phyloP scores from a whole-genome alignment of 2,797 vertebrate genomes.

The Rhinatrema bivittatum region DNA sequence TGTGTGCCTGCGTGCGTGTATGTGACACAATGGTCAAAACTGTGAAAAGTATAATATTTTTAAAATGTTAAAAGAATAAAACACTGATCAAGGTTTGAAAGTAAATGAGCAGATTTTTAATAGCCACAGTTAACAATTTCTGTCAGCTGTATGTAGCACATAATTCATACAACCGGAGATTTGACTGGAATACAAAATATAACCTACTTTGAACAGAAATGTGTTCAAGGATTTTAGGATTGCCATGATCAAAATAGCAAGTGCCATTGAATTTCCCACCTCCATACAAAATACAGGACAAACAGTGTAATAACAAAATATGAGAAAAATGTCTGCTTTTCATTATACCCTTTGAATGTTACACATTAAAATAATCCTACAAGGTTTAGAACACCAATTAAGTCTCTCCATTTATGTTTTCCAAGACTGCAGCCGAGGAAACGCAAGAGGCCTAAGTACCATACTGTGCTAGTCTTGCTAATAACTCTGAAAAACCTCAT shows the following conservation, averaged over 20 bases:
- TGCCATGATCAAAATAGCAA: constrained; percentile 62
- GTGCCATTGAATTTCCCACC: constrained; percentile 55
- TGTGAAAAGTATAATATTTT: no score
- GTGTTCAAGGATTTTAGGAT: constrained; percentile 68
- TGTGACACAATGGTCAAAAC: no score
- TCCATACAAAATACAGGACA: constrained; percentile 46
- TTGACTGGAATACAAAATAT: constrained; percentile 53
- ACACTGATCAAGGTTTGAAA: no score
- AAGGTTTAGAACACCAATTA: constrained; percentile 60
- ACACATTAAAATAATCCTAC: constrained; percentile 61
- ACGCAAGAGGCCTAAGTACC: constrained; percentile 52
- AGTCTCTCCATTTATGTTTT: constrained; percentile 62
- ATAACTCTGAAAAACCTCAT: constrained; percentile 96
- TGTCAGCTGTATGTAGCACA: constrained; percentile 51
- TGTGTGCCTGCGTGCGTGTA: neutral
- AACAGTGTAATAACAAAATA: constrained; percentile 37
- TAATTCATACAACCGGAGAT: constrained; percentile 59
- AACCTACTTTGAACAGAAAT: constrained; percentile 59
- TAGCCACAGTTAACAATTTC: constrained; percentile 47
- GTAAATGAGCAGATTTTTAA: constrained; percentile 32
- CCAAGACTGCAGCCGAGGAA: constrained; percentile 55
- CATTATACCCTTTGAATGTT: constrained; percentile 51
- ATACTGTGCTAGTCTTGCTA: constrained; percentile 63
- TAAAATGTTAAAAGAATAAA: no score
- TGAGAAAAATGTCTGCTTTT: constrained; percentile 33